phyloP scores from a whole-genome alignment of 2,888 invertebrate species.

The Scaptomyza reducta region DNA sequence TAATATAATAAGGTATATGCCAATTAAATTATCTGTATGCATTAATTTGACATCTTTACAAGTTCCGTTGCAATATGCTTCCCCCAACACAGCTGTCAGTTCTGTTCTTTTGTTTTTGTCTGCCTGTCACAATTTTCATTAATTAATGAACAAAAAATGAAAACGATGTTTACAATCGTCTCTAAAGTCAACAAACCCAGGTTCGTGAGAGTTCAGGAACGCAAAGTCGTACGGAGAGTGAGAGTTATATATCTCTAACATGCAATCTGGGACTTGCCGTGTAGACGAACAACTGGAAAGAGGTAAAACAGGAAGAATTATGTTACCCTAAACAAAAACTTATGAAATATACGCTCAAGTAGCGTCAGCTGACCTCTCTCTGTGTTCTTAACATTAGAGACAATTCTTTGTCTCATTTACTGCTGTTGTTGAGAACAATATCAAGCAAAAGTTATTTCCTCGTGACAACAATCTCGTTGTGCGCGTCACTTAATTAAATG shows the following conservation, averaged over 20 bases:
- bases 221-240: conserved; percentile 17
- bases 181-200: conserved; percentile 43
- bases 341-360: too few species aligned
- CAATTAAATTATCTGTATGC: not conserved
- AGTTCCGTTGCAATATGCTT: not conserved
- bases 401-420: not conserved
- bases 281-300: not conserved
- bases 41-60: conserved; percentile 3
- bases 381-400: not conserved
- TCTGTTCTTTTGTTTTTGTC: not conserved
- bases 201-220: conserved; percentile 22
- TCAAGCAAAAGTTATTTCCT: conserved; percentile 13
- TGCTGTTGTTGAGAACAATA: conserved; percentile 12
- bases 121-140: conserved; percentile 35
- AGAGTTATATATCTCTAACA: conserved; percentile 22
- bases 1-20: not conserved
- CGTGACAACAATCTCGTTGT: conserved; percentile 11
- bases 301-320: too few species aligned
- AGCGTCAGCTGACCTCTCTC: too few species aligned
- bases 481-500: conserved; percentile 64
- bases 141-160: conserved; percentile 38
- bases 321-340: too few species aligned
- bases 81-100: conserved; percentile 2
- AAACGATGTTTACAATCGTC: conserved; percentile 33
- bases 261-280: not conserved